A percentile compares a stretch with the other conserved stretches of the same genome.
These are phyloP conservation scores for Sebastes goodei DNA, from an alignment of 2,797 vertebrate genomes.

Conservation along the genomic window DNA sequence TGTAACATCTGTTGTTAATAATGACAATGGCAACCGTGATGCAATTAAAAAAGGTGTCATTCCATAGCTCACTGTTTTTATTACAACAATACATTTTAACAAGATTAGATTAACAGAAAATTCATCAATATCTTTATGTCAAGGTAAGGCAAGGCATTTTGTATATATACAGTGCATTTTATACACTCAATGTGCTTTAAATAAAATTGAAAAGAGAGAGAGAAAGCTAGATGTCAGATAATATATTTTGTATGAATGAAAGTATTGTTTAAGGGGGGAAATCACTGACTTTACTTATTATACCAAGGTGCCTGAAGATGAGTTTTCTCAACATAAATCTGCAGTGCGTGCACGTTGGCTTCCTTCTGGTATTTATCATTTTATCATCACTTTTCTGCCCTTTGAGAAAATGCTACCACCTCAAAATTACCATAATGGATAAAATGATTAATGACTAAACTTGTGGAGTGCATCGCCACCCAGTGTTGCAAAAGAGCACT, in stretches of 20 bases:
- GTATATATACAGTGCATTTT: not conserved
- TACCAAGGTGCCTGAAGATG: not conserved
- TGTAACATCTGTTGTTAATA: not conserved
- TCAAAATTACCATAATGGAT: not conserved
- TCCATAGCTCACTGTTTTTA: not conserved
- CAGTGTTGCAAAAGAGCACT: conserved; percentile 37
- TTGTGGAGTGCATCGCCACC: conserved; percentile 46
- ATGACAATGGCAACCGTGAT: not conserved
- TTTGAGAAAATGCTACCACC: not conserved
- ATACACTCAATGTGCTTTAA: not conserved
- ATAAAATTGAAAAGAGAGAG: not conserved
- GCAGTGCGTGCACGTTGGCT: not conserved
- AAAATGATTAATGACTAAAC: not conserved
- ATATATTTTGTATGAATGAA: not conserved
- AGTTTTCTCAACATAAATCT: not conserved
- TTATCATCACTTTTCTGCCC: not conserved
- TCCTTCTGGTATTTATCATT: not conserved
- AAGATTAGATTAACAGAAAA: not conserved
- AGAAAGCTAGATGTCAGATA: not conserved
- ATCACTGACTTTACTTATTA: not conserved
- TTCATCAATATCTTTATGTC: not conserved
- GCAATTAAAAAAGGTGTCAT: not conserved
- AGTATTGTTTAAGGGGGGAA: not conserved
- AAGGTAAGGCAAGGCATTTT: not conserved
- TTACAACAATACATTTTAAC: not conserved